Evolutionary conservation across 2,888 invertebrate species (phyloP).

Genomic region (Tetropium fuscum): DNA sequence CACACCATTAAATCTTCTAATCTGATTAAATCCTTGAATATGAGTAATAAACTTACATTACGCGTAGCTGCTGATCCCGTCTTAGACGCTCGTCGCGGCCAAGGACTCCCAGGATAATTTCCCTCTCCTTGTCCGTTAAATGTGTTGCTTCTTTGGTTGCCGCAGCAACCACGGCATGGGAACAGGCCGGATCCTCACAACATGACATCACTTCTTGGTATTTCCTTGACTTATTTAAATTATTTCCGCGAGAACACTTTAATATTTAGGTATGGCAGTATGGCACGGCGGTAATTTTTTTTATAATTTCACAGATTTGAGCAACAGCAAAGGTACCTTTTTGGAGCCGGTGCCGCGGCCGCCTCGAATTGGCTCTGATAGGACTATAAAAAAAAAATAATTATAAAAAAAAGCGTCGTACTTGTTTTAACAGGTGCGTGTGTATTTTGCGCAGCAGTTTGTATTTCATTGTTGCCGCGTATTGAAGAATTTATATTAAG

Average conservation of each 20-base stretch:
- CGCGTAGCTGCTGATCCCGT: slow-evolving; percentile 67
- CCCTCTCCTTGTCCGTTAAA: slow-evolving; percentile 64
- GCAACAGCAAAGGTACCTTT: not conserved
- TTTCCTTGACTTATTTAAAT: slow-evolving; percentile 14
- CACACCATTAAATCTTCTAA: not conserved
- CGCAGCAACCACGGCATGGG: slow-evolving; percentile 60
- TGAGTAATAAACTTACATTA: slow-evolving; percentile 67
- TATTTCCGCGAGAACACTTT: too few species aligned
- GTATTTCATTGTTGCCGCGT: too few species aligned
- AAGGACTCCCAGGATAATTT: slow-evolving; percentile 69
- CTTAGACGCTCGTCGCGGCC: slow-evolving; percentile 69
- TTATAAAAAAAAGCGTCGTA: too few species aligned
- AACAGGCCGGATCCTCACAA: slow-evolving; percentile 59
- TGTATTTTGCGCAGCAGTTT: too few species aligned
- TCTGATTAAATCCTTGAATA: slow-evolving; percentile 16
- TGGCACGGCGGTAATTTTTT: too few species aligned
- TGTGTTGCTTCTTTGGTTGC: slow-evolving; percentile 60
- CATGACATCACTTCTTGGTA: slow-evolving; percentile 49
- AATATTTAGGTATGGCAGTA: not conserved
- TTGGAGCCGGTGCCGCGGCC: too few species aligned
- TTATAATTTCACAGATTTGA: not conserved
- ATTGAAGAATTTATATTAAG: too few species aligned
- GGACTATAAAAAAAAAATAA: too few species aligned
- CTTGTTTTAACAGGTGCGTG: too few species aligned
- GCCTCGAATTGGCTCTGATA: too few species aligned